Evolutionary conservation across 2,888 invertebrate genomes (phyloP).

Genomic region (Meganola albula): DNA sequence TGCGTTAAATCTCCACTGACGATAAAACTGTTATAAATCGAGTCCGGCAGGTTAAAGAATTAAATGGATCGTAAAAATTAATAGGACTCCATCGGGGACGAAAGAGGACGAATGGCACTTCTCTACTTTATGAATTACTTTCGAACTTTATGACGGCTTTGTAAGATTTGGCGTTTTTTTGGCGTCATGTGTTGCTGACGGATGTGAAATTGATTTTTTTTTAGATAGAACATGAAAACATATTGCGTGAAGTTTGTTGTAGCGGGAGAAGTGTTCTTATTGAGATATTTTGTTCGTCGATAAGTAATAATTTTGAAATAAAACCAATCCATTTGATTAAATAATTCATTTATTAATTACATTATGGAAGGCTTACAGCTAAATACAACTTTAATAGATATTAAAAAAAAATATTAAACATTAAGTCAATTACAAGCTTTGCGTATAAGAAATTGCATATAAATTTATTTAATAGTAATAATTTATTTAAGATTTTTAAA

Average conservation of each 20-base stretch:
- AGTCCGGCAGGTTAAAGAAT: slow-evolving; percentile 72
- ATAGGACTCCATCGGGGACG: slow-evolving; percentile 57
- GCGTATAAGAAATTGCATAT: too few species aligned
- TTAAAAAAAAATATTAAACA: background rate
- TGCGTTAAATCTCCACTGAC: slow-evolving; percentile 54
- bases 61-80: slow-evolving; percentile 75
- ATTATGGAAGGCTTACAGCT: background rate
- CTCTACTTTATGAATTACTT: slow-evolving; percentile 67
- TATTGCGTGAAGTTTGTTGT: slow-evolving; percentile 25
- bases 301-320: background rate
- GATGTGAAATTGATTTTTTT: slow-evolving; percentile 71
- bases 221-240: slow-evolving; percentile 51
- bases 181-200: slow-evolving; percentile 70
- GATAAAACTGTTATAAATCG: slow-evolving; percentile 71
- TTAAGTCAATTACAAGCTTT: background rate
- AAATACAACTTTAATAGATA: background rate
- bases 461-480: too few species aligned
- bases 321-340: background rate
- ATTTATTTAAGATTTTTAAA: too few species aligned
- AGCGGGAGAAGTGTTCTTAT: slow-evolving; percentile 16
- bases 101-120: slow-evolving; percentile 48
- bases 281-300: slow-evolving; percentile 10
- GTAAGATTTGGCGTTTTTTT: slow-evolving; percentile 54
- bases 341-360: background rate
- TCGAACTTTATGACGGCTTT: slow-evolving; percentile 65